A percentile compares a stretch with the other conserved stretches of the same genome.
phyloP scores from a whole-genome alignment of 1,140 invertebrate genomes.

The Hermatobates lingyangjiaoensis region DNA sequence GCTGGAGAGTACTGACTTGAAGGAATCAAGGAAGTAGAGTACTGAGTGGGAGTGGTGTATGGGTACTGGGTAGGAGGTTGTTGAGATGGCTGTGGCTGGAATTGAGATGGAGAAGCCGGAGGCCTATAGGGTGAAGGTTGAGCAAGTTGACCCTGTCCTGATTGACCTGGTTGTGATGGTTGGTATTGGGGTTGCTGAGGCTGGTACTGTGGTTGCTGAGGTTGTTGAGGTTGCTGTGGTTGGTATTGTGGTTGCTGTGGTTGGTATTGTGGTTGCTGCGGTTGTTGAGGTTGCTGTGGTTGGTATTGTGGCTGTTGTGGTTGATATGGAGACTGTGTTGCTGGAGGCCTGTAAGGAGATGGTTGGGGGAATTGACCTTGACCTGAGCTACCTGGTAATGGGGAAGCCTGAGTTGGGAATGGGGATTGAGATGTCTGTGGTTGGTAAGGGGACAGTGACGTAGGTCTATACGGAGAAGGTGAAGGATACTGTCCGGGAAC shows the following conservation, averaged over 20 bases:
- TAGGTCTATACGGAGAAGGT: not conserved
- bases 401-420: not conserved
- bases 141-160: constrained; percentile 11
- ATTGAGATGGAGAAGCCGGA: constrained; percentile 12
- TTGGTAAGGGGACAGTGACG: not conserved
- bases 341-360: not conserved
- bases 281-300: not conserved
- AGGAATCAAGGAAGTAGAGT: constrained; percentile 25
- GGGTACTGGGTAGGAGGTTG: constrained; percentile 10
- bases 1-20: constrained; percentile 23
- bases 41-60: constrained; percentile 22
- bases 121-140: constrained; percentile 8
- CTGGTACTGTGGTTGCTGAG: constrained; percentile 8
- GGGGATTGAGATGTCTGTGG: not conserved
- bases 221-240: constrained; percentile 6
- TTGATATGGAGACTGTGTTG: not conserved
- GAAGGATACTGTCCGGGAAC: not conserved
- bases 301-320: constrained; percentile 2
- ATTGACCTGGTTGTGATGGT: constrained; percentile 11
- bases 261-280: not conserved
- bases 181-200: constrained; percentile 10
- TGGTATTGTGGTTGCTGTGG: not conserved
- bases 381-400: not conserved
- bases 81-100: not conserved
- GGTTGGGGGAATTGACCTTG: not conserved